Conservation (phyloP, 2,888 invertebrate genomes). For the Danaus chrysippus region DNA sequence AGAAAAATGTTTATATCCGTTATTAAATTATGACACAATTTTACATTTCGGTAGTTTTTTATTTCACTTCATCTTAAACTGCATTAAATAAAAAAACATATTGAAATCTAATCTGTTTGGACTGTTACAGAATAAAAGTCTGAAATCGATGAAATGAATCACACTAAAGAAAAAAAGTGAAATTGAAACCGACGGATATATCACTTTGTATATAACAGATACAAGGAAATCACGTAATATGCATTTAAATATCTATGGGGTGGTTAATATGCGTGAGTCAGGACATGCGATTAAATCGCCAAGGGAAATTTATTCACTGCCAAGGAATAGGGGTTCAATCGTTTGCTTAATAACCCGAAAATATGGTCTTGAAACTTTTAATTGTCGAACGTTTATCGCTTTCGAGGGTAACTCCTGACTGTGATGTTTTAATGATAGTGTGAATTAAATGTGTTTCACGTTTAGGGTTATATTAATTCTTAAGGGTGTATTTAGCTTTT, state of each 20-base stretch:
- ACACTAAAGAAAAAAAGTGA: neutral
- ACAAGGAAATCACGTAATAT: conserved; percentile 59
- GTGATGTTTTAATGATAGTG: conserved; percentile 36
- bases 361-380: conserved; percentile 60
- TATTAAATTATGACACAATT: too few species aligned
- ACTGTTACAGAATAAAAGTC: too few species aligned
- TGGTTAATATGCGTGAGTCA: conserved; percentile 52
- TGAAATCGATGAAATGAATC: neutral
- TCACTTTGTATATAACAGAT: conserved; percentile 36
- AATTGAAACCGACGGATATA: conserved; percentile 33
- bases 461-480: conserved; percentile 7
- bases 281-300: conserved; percentile 51
- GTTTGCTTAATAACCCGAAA: conserved; percentile 60
- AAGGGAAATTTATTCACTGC: conserved; percentile 58
- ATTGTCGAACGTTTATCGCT: conserved; percentile 52
- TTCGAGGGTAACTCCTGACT: conserved; percentile 41
- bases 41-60: too few species aligned
- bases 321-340: conserved; percentile 38
- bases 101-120: too few species aligned
- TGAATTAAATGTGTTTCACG: conserved; percentile 22
- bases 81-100: too few species aligned
- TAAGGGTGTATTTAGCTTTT: neutral
- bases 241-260: conserved; percentile 57
- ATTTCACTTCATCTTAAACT: too few species aligned
- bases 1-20: too few species aligned